Evolutionary conservation across 2,113 vertebrate species (phyloP).

Genomic region (Pseudolaguvia tuberculata): DNA sequence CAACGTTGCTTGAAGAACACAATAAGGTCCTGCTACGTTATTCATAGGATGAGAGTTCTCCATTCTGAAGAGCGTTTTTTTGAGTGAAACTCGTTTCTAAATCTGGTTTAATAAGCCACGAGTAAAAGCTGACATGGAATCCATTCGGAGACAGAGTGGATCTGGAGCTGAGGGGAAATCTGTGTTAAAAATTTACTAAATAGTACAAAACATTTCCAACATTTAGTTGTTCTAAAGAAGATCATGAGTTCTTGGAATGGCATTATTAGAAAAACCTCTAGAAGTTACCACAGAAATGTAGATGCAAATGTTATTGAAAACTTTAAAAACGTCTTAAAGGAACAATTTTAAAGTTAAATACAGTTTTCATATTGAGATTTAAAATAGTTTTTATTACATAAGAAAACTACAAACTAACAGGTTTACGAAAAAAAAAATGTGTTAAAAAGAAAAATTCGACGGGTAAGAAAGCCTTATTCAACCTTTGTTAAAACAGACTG

Average conservation of each 20-base stretch:
- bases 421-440: neutral
- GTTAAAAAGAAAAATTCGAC: neutral
- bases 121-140: slow-evolving; percentile 16
- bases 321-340: neutral
- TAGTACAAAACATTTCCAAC: neutral
- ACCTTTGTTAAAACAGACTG: neutral
- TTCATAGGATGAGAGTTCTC: slow-evolving; percentile 41
- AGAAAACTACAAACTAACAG: neutral
- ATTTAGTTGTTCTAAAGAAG: neutral
- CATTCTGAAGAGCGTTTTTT: slow-evolving; percentile 10
- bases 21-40: slow-evolving; percentile 36
- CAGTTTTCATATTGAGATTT: neutral
- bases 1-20: neutral
- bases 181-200: neutral
- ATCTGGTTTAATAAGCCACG: neutral
- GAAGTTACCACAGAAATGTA: neutral
- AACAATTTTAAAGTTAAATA: neutral
- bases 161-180: neutral
- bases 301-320: neutral
- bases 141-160: neutral
- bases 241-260: neutral
- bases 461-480: neutral
- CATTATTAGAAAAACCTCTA: neutral
- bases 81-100: neutral
- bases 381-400: neutral